A percentile compares a stretch with the other conserved stretches of the same genome.
Evolutionary conservation across 2,888 invertebrate genomes (phyloP).

Genomic region (Acrobasis consociella): DNA sequence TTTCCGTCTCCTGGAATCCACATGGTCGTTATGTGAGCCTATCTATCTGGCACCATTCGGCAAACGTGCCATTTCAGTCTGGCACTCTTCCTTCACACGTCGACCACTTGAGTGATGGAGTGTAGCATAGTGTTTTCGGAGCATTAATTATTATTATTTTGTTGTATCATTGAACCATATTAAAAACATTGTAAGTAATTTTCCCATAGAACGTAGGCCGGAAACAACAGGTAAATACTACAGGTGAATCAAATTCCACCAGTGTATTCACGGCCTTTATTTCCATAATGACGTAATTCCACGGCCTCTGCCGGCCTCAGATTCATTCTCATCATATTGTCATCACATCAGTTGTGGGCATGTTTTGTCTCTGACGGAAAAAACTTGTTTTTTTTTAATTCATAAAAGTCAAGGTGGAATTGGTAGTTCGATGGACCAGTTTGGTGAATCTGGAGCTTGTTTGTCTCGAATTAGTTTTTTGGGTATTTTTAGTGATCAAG

Average conservation of each 20-base stretch:
- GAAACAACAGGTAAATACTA: not conserved
- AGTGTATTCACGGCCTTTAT: not conserved
- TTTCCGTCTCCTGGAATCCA: no score
- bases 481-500: not conserved
- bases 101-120: no score
- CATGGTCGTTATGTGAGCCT: no score
- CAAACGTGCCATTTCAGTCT: no score
- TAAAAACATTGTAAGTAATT: no score
- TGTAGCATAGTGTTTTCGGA: no score
- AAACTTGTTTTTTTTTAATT: constrained; percentile 3
- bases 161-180: no score
- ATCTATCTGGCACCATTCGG: no score
- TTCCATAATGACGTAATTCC: constrained; percentile 9
- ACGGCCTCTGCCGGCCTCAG: constrained; percentile 1
- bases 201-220: not conserved
- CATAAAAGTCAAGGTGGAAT: constrained; percentile 3
- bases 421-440: not conserved
- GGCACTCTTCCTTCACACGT: no score
- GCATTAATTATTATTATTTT: no score
- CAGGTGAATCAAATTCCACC: constrained; percentile 20
- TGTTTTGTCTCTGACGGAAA: constrained; percentile 1
- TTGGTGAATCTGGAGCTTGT: not conserved
- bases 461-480: not conserved
- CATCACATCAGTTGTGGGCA: constrained; percentile 11
- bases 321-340: constrained; percentile 21